Conservation (phyloP, 2,797 vertebrate genomes). For the Phrynocephalus forsythii region DNA sequence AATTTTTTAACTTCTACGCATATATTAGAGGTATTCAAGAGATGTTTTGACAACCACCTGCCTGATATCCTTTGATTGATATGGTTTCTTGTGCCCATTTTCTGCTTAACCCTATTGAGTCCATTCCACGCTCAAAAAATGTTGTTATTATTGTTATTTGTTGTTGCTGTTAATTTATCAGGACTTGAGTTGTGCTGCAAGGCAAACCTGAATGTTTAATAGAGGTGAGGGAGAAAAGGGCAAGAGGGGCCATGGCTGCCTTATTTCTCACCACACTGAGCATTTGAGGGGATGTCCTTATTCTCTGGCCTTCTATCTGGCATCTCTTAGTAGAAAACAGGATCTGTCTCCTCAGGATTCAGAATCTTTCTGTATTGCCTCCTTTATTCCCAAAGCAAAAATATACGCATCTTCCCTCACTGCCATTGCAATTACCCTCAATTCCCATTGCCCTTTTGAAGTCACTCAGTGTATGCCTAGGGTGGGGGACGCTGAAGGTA, state of each 20-base stretch:
- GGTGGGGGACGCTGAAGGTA: constrained; percentile 21
- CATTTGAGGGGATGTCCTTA: not conserved
- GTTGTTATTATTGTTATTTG: too few relatives aligned
- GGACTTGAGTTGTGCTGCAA: not conserved
- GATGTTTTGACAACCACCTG: too few relatives aligned
- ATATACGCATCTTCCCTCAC: not conserved
- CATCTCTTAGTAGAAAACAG: not conserved
- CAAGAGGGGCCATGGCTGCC: not conserved
- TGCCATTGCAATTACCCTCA: constrained; percentile 17
- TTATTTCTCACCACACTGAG: not conserved
- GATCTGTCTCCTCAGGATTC: not conserved
- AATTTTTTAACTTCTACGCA: too few relatives aligned
- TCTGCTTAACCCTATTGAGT: too few relatives aligned
- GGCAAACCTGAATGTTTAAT: not conserved
- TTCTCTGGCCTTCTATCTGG: not conserved
- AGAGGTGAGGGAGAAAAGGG: not conserved
- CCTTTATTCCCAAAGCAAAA: constrained; percentile 20
- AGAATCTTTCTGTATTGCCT: constrained; percentile 22
- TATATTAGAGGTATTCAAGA: too few relatives aligned
- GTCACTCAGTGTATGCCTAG: constrained; percentile 4
- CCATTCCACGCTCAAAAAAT: not conserved
- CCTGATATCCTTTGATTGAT: too few relatives aligned
- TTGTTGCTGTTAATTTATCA: not conserved
- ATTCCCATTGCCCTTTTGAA: constrained; percentile 50
- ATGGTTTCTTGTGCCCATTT: not conserved